Evolutionary conservation across 2,113 vertebrate genomes (phyloP), one percentile per base, ranked within the genome.

Genomic region (Bolborhynchus lineola): DNA sequence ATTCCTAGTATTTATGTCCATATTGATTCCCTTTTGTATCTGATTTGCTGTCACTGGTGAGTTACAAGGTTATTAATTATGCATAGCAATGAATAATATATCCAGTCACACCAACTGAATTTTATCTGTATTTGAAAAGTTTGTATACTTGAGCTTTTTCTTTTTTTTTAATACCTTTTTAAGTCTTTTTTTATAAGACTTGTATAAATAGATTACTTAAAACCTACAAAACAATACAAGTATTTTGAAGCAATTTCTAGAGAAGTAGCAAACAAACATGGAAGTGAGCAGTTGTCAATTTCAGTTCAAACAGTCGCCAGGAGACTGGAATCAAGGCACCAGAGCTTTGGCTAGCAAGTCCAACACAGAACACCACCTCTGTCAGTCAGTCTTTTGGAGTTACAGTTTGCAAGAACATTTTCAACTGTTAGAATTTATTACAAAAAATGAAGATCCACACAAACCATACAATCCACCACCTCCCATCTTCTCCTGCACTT

Each of bases 1-100:
- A 95, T 95, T 95, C 88, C 81, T 87, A 85, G 53, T 93, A 68
- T 91, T 95, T 93, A 93, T 84, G 69, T 77, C 65, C 82, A 74
- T 95, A 94, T 92, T 77, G 18, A 74, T 86, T 94, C 53, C 78
- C 74, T 87, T 94, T 72, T 83, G 76, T n/a, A 68, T 81, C 63
- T 49, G 46, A 74, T 88, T 86, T 88, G 39, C 77, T 92, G 86
- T 93, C 89, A 85, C 49, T 76, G 52, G 60, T 16, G 13, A 85
- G 65, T 86, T 83, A 96, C 71, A 62, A 89, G 82, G 44, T 79
- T 82, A 89, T 95, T 94, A 95, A 92, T 83, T 93, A 94, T 35
- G 6, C 81, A 93, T 1, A 60, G 37, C n/a, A 69, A 92, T 93
- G 55, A 97, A 92, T 94, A 95, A 96, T 86, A 64, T 19, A 96